These are phyloP conservation scores for Plodia interpunctella DNA, from an alignment of 1,140 invertebrate species.

Conservation along the genomic window DNA sequence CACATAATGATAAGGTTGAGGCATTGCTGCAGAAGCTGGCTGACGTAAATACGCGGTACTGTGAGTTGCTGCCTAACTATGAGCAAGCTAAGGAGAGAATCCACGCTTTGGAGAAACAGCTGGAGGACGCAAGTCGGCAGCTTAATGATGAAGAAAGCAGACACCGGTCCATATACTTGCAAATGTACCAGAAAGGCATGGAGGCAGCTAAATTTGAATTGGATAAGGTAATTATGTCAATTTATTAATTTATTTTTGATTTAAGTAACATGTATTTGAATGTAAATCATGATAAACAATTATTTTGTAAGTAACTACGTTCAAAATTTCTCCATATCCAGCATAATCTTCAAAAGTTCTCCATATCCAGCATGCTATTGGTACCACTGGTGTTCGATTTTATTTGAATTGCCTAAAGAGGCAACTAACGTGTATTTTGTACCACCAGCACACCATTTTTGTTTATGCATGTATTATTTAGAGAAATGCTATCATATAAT, in stretches of 20 bases:
- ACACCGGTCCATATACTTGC: conserved; percentile 86
- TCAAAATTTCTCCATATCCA: too few relatives aligned
- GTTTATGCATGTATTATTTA: too few relatives aligned
- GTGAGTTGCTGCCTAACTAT: conserved; percentile 82
- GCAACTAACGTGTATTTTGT: too few relatives aligned
- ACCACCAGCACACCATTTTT: too few relatives aligned
- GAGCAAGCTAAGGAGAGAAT: conserved; percentile 82
- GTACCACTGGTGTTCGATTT: too few relatives aligned
- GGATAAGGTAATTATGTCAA: conserved; percentile 71
- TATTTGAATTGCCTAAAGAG: too few relatives aligned
- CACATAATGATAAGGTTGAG: conserved; percentile 88
- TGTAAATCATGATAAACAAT: neutral
- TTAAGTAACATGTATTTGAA: neutral
- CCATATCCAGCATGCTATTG: too few relatives aligned
- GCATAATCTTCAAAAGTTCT: too few relatives aligned
- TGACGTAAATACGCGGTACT: conserved; percentile 87
- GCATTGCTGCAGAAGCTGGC: conserved; percentile 86
- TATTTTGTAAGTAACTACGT: too few relatives aligned
- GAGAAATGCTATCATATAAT: too few relatives aligned
- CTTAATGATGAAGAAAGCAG: conserved; percentile 84
- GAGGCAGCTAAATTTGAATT: conserved; percentile 85
- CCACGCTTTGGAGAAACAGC: conserved; percentile 81
- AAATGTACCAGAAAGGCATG: conserved; percentile 90
- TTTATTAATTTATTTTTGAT: neutral
- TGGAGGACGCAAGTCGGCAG: conserved; percentile 82